Percentiles rank a stretch among this genome's conserved stretches.
These are phyloP conservation scores for Helogale parvula DNA, from an alignment of 2,113 vertebrate genomes.

Conservation along the genomic window DNA sequence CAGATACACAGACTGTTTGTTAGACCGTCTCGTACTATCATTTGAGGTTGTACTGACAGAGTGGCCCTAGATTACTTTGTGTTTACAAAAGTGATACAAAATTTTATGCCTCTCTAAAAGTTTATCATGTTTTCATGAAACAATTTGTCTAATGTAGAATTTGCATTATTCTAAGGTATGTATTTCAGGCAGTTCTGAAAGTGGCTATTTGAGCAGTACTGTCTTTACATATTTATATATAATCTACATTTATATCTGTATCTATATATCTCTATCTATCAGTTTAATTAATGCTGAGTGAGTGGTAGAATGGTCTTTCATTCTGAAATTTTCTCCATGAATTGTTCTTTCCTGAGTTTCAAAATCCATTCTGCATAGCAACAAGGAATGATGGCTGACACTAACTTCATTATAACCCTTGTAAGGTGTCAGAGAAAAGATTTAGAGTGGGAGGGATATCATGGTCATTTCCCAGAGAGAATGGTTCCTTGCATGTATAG, in stretches of 20 bases:
- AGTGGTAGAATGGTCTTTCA: background rate
- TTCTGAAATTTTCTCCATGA: background rate
- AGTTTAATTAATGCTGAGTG: background rate
- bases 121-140: conserved; percentile 56
- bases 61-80: background rate
- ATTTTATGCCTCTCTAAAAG: conserved; percentile 42
- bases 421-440: background rate
- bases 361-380: background rate
- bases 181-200: background rate
- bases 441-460: background rate
- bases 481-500: background rate
- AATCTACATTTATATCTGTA: too few species aligned
- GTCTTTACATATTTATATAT: background rate
- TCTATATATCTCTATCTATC: background rate
- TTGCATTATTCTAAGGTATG: background rate
- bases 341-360: background rate
- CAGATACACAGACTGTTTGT: background rate
- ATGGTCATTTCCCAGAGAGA: background rate
- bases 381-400: background rate
- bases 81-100: conserved; percentile 3
- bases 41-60: background rate
- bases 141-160: background rate
- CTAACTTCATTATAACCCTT: background rate
- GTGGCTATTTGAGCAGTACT: conserved; percentile 8
- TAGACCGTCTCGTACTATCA: background rate